A percentile compares a stretch with the other conserved stretches of the same genome.
phyloP scores from a whole-genome alignment of 1,140 invertebrate genomes.

The Anastatus disparis region DNA sequence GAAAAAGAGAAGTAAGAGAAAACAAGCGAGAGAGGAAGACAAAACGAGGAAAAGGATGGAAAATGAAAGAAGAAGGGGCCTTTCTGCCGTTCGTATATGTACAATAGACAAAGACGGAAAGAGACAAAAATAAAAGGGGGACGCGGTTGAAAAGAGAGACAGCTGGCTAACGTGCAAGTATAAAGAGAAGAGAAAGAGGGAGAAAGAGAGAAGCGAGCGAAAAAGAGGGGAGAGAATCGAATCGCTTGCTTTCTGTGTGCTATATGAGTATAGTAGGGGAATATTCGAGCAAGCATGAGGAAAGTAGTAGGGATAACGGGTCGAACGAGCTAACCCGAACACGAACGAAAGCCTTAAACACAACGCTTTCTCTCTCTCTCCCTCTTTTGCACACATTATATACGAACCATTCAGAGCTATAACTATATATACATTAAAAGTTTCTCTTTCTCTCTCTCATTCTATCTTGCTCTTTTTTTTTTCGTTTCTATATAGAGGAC shows the following conservation, averaged over 20 bases:
- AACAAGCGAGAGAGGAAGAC: conserved; percentile 8
- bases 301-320: conserved; percentile 64
- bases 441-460: too few relatives aligned
- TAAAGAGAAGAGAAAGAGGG: background rate
- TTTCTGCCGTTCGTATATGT: background rate
- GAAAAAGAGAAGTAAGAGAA: conserved; percentile 13
- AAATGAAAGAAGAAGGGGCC: conserved; percentile 19
- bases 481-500: too few relatives aligned
- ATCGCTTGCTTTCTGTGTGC: background rate
- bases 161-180: background rate
- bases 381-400: too few relatives aligned
- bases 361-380: conserved; percentile 33
- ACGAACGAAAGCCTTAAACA: conserved; percentile 13
- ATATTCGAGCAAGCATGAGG: background rate
- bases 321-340: conserved; percentile 67
- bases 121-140: conserved; percentile 24
- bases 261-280: background rate
- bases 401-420: too few relatives aligned
- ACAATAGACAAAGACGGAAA: background rate
- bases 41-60: conserved; percentile 29
- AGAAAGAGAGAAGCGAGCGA: background rate
- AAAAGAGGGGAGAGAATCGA: background rate
- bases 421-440: too few relatives aligned
- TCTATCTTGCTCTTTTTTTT: too few relatives aligned
- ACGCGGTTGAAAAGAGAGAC: conserved; percentile 12